A percentile compares a stretch with the other conserved stretches of the same genome.
Evolutionary conservation across 2,797 vertebrate species (phyloP).

Genomic region (Pangasius mekongensis): DNA sequence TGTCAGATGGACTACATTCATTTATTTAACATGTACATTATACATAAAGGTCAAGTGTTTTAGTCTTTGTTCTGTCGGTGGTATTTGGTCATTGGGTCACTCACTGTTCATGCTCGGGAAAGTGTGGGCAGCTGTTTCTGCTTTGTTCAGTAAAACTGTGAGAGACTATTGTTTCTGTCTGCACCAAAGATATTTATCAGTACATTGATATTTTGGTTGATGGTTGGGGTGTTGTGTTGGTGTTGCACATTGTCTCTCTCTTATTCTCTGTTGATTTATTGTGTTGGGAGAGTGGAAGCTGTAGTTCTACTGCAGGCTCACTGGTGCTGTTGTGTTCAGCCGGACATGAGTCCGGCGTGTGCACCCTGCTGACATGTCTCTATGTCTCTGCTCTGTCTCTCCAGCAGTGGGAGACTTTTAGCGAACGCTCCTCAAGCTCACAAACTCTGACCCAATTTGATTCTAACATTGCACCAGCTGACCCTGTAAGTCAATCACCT

Average conservation of each 20-base stretch:
- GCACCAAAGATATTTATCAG: neutral
- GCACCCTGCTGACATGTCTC: slow-evolving; percentile 81
- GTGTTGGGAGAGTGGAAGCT: slow-evolving; percentile 11
- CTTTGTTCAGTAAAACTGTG: neutral
- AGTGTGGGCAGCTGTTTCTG: neutral
- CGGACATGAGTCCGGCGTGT: slow-evolving; percentile 28
- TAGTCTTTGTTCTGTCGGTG: neutral
- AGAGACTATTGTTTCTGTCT: neutral
- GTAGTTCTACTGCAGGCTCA: slow-evolving; percentile 45
- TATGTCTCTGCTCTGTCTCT: slow-evolving; percentile 90
- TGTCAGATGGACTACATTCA: neutral
- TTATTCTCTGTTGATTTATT: slow-evolving; percentile 30
- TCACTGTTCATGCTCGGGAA: neutral
- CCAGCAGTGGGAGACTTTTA: slow-evolving; percentile 99
- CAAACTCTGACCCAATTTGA: slow-evolving; percentile 99
- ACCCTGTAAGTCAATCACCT: slow-evolving; percentile 99
- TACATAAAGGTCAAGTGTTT: neutral
- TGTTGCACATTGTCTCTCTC: slow-evolving; percentile 16
- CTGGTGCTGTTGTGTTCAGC: slow-evolving; percentile 45
- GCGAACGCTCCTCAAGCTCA: slow-evolving; percentile 99
- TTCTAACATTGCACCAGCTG: slow-evolving; percentile 99
- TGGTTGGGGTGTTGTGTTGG: neutral
- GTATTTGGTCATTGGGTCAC: neutral
- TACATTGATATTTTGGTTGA: neutral
- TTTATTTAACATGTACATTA: neutral